Conservation (phyloP, 2,888 invertebrate species). For the Liopterus haemorrhoidalis region DNA sequence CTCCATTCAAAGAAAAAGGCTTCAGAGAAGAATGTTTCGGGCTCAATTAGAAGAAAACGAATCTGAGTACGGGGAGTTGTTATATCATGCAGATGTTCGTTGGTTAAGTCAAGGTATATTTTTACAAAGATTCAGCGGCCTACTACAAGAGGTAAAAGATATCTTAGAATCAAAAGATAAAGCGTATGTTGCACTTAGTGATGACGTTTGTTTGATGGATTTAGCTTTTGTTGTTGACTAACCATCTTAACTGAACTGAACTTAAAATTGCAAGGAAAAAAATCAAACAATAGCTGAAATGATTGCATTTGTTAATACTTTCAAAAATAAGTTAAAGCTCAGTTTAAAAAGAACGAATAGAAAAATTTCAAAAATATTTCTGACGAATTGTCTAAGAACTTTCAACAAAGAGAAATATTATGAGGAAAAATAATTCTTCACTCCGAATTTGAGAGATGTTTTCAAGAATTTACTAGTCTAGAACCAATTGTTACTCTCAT, state of each 20-base stretch:
- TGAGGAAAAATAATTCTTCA: constrained; percentile 5
- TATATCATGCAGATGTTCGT: constrained; percentile 6
- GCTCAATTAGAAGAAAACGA: constrained; percentile 5
- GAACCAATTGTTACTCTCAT: background rate
- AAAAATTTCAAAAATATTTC: constrained; percentile 1
- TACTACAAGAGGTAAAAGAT: constrained; percentile 6
- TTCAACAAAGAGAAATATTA: constrained; percentile 1
- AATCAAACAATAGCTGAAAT: constrained; percentile 1
- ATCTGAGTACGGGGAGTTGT: constrained; percentile 1
- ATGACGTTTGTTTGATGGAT: constrained; percentile 4
- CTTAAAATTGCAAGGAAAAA: constrained; percentile 5
- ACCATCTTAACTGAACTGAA: constrained; percentile 1
- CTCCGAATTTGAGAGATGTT: constrained; percentile 4
- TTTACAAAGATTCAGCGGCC: constrained; percentile 6
- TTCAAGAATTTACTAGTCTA: background rate
- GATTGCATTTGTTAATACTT: constrained; percentile 3
- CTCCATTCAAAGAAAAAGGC: background rate
- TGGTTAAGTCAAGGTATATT: constrained; percentile 4
- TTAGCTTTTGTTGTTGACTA: background rate
- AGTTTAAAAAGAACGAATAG: background rate
- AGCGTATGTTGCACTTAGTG: constrained; percentile 2
- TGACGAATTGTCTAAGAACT: background rate
- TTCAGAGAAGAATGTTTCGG: constrained; percentile 4
- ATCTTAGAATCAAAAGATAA: background rate
- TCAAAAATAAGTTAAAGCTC: constrained; percentile 3